These are phyloP conservation scores for Cephus cinctus DNA, from an alignment of 1,140 invertebrate genomes.

Conservation along the genomic window DNA sequence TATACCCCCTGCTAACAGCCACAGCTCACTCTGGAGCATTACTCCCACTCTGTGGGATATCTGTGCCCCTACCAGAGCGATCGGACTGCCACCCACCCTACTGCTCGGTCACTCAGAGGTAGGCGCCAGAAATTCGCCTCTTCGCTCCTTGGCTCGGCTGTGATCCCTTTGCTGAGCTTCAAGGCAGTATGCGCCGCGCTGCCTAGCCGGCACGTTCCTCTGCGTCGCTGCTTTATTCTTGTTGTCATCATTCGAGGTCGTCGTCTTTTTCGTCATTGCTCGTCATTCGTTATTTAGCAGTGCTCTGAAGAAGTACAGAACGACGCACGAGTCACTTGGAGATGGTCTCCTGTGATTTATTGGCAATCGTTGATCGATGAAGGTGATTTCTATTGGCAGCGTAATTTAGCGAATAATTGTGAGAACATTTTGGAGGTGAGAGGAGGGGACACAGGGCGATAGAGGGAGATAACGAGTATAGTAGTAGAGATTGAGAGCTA, in stretches of 20 bases:
- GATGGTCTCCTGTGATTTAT: background rate
- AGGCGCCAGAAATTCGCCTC: slow-evolving; percentile 34
- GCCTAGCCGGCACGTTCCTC: slow-evolving; percentile 42
- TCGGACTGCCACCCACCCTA: too few species aligned
- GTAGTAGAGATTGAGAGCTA: too few species aligned
- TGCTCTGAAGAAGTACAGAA: background rate
- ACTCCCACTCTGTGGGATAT: too few species aligned
- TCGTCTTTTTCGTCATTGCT: background rate
- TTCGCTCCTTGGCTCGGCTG: slow-evolving; percentile 19
- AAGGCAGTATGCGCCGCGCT: slow-evolving; percentile 47
- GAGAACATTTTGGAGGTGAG: too few species aligned
- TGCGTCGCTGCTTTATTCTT: slow-evolving; percentile 6
- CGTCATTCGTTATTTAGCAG: background rate
- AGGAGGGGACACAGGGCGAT: too few species aligned
- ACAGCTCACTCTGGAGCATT: too few species aligned
- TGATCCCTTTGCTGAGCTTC: slow-evolving; percentile 23
- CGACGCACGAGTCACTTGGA: background rate
- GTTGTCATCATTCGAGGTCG: background rate
- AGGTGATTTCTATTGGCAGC: background rate
- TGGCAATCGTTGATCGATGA: background rate
- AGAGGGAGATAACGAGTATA: background rate
- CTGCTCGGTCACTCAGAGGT: too few species aligned
- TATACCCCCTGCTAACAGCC: too few species aligned
- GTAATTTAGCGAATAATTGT: background rate
- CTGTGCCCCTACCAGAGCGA: too few species aligned